Evolutionary conservation across 2,888 invertebrate genomes (phyloP).

Genomic region (Candidula unifasciata): DNA sequence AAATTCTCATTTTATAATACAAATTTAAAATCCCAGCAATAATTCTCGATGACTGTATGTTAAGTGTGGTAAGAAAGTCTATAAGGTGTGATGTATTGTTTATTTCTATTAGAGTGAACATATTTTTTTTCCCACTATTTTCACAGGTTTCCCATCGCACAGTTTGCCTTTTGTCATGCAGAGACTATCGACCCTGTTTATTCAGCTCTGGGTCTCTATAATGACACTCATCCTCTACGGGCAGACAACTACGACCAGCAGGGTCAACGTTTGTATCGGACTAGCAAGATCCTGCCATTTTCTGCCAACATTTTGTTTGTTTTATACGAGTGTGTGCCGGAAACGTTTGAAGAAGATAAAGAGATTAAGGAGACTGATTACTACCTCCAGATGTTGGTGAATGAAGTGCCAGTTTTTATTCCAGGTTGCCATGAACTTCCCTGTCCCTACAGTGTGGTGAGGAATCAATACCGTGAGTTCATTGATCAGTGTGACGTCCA

Average conservation of each 20-base stretch:
- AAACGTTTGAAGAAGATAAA: conserved; percentile 53
- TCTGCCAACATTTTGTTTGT: conserved; percentile 77
- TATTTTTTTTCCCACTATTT: too few species aligned
- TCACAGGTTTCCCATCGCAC: conserved; percentile 66
- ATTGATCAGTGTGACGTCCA: conserved; percentile 70
- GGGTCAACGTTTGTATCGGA: conserved; percentile 72
- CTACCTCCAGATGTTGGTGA: conserved; percentile 69
- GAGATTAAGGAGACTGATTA: conserved; percentile 59
- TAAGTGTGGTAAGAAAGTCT: too few species aligned
- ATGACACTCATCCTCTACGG: conserved; percentile 69
- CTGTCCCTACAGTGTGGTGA: conserved; percentile 65
- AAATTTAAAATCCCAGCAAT: too few species aligned
- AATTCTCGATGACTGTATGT: too few species aligned
- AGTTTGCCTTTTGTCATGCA: conserved; percentile 76
- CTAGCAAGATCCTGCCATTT: conserved; percentile 76
- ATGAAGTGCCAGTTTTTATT: conserved; percentile 67
- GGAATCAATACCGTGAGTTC: conserved; percentile 59
- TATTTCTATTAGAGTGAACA: too few species aligned
- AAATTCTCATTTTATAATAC: too few species aligned
- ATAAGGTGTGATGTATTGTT: too few species aligned
- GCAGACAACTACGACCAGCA: conserved; percentile 71
- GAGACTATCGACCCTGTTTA: conserved; percentile 75
- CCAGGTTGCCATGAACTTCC: conserved; percentile 67
- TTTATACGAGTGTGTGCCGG: conserved; percentile 74
- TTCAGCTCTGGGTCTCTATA: conserved; percentile 76